Conservation (phyloP, 2,888 invertebrate species). For the Unio delphinus region DNA sequence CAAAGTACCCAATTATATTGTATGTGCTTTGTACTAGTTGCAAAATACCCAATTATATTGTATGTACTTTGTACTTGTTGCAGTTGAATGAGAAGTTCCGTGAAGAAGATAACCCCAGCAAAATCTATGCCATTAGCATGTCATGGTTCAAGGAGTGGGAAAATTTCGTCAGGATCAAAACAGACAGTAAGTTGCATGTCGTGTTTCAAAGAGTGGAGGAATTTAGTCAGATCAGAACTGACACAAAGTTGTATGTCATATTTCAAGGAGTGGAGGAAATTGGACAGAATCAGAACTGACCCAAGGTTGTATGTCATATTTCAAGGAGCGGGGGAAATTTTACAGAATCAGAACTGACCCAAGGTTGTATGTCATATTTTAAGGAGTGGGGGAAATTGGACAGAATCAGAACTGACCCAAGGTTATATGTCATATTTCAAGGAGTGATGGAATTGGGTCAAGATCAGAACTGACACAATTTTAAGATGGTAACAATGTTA, state of each 20-base stretch:
- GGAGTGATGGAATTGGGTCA: not conserved
- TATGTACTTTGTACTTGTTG: conserved; percentile 15
- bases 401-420: conserved; percentile 73
- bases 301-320: conserved; percentile 53
- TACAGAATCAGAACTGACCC: not conserved
- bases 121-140: conserved; percentile 87
- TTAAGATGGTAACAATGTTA: no score
- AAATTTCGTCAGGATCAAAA: conserved; percentile 84
- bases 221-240: not conserved
- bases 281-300: conserved; percentile 82
- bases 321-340: no score
- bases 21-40: conserved; percentile 14
- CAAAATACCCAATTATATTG: no score
- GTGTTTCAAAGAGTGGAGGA: not conserved
- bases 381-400: conserved; percentile 73
- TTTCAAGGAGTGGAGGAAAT: conserved; percentile 93
- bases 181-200: conserved; percentile 70
- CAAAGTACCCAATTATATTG: conserved; percentile 21
- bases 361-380: conserved; percentile 84
- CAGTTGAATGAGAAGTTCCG: conserved; percentile 72
- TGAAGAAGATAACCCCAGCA: conserved; percentile 77
- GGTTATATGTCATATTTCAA: conserved; percentile 22
- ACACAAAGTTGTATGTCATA: conserved; percentile 80
- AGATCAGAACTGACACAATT: not conserved
- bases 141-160: conserved; percentile 94